Evolutionary conservation across 2,888 invertebrate species (phyloP).

Genomic region (Agrotis clavis): DNA sequence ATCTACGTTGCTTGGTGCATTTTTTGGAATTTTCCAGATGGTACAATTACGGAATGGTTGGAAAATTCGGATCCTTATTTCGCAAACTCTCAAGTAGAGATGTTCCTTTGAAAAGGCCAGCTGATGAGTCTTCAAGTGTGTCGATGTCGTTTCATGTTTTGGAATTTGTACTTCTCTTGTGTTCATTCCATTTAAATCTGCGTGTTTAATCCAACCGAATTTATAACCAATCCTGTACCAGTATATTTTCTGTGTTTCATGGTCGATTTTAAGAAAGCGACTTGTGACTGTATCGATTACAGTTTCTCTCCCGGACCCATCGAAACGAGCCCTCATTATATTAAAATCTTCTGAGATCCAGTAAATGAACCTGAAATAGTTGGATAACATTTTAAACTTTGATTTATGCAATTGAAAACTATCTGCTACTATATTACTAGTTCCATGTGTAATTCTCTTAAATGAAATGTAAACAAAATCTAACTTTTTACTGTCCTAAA

Average conservation of each 20-base stretch:
- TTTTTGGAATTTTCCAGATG: conserved; percentile 55
- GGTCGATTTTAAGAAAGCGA: background rate
- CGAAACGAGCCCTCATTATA: background rate
- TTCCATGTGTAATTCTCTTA: too few species aligned
- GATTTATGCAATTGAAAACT: background rate
- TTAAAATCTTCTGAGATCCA: background rate
- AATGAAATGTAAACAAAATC: too few species aligned
- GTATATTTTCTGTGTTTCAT: background rate
- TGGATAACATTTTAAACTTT: background rate
- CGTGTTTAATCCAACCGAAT: background rate
- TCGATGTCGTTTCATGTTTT: background rate
- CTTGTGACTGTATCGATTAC: accelerated
- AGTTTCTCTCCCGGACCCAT: background rate
- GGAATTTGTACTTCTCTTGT: background rate
- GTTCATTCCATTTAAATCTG: background rate
- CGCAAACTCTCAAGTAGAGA: conserved; percentile 67
- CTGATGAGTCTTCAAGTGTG: background rate
- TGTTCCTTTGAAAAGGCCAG: background rate
- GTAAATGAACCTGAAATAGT: conserved; percentile 4
- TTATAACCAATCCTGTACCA: background rate
- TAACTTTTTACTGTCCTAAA: too few species aligned
- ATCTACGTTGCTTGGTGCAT: accelerated
- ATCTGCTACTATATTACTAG: too few species aligned
- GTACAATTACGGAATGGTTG: background rate
- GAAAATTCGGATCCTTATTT: background rate